These are phyloP conservation scores for Varecia variegata DNA, from an alignment of 2,797 vertebrate genomes.

Conservation along the genomic window DNA sequence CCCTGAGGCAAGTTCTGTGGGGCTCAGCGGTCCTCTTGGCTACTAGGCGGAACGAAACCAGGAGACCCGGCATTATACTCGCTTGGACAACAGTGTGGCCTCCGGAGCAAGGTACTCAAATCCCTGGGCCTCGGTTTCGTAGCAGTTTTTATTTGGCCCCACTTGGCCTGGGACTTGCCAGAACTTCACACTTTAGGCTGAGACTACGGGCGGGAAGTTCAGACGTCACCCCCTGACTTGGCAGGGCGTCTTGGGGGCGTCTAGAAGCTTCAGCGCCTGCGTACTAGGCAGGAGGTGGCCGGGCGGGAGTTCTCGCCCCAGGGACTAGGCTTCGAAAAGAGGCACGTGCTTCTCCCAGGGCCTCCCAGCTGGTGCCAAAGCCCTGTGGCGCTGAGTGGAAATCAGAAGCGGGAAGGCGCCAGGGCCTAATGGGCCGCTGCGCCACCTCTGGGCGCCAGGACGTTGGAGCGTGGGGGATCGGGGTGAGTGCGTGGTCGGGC, in stretches of 20 bases:
- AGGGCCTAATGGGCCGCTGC: not conserved
- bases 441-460: not conserved
- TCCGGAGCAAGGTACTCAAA: not conserved
- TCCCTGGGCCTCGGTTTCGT: not conserved
- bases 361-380: not conserved
- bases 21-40: not conserved
- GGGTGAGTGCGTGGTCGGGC: not conserved
- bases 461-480: not conserved
- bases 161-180: not conserved
- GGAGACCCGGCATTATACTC: not conserved
- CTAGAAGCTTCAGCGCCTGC: not conserved
- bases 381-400: not conserved
- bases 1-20: not conserved
- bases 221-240: not conserved
- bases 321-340: slow-evolving; percentile 15
- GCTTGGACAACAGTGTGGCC: not conserved
- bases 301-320: fast-evolving
- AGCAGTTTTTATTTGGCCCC: not conserved
- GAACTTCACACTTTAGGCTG: not conserved
- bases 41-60: not conserved
- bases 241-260: not conserved
- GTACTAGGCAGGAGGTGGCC: not conserved
- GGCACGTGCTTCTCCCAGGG: not conserved
- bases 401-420: not conserved
- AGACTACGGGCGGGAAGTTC: not conserved